Base-by-base conservation (phyloP, 2,797 vertebrate species). In the Pangasius macronema region DNA sequence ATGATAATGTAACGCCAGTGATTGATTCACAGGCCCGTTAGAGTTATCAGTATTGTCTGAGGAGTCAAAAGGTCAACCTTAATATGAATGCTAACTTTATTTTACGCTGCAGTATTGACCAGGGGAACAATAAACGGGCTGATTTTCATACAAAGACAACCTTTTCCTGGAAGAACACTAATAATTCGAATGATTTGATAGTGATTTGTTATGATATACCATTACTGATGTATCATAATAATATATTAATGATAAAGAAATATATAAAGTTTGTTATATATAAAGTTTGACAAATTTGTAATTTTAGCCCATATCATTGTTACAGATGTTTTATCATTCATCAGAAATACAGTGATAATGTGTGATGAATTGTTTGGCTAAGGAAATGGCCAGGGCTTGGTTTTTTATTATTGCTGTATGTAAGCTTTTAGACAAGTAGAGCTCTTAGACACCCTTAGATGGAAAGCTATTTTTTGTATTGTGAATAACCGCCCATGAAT, bases 281-380 rank as follows among this genome's bases (percentile, higher is more conserved):
- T 39, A 39, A 39, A 39, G 39, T 82, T 82, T 59, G 5, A 24
- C 20, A 57, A 57, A 24, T 6, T 51, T 80, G 36, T 72, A 30
- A 75, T 53, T 89, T 84, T 27, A 73, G 82, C 76, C 82, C 33
- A 63, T 84, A 18, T 80, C 36, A 55, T 85, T 84, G 8, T 82
- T 72, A 24, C 51, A 72, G 42, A 49, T 72, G 63, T 83, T 36
- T 63, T 79, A 8, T 36, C 3, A 36, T 39, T 57, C 11, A 22
- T 79, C 18, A 36, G 6, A 65, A 67, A 65, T 65, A 65, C 57
- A 63, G 42, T 5, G 27, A 46, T 63, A 5, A 49, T 30, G 42
- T 33, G 42, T 65, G 27, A 82, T 46, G 27, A 65, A 65, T 49
- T 20, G 81, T 49, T 65, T 42, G 33, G n/a, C 75, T 77, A 53